Evolutionary conservation across 2,113 vertebrate genomes (phyloP).

Genomic region (Phalacrocorax pelagicus): DNA sequence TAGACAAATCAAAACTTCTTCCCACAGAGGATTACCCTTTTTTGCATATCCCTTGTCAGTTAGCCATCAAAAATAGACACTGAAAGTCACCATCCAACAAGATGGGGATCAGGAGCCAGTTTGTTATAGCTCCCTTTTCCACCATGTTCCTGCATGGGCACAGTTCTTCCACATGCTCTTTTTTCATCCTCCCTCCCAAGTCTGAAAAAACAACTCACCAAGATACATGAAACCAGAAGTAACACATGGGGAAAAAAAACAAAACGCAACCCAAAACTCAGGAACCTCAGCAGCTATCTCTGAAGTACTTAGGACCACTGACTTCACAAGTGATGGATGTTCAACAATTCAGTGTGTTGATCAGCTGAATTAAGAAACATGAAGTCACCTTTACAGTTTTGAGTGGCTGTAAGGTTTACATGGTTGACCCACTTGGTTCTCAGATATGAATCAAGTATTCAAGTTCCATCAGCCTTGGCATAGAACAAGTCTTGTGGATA

Average conservation of each 20-base stretch:
- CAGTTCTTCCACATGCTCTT: not conserved
- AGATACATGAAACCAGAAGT: not conserved
- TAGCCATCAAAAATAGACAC: not conserved
- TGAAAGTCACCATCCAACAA: not conserved
- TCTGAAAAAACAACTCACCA: not conserved
- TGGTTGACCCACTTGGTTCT: not conserved
- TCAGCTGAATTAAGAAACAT: not conserved
- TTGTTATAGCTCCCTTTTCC: not conserved
- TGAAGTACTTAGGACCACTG: not conserved
- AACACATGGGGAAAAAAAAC: not conserved
- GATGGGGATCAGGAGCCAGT: not conserved
- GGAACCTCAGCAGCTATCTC: not conserved
- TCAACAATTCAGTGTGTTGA: not conserved
- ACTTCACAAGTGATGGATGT: not conserved
- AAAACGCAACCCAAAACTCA: not conserved
- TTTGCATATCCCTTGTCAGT: not conserved
- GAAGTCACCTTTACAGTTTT: not conserved
- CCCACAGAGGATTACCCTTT: not conserved
- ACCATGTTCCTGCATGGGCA: not conserved
- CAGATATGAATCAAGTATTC: not conserved
- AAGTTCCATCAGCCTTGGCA: not conserved
- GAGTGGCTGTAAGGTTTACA: not conserved
- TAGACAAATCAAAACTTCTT: slow-evolving; percentile 8
- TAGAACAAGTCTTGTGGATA: not conserved
- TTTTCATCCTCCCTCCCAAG: not conserved